Evolutionary conservation across 1,140 invertebrate species (phyloP).

Genomic region (Thrips palmi): DNA sequence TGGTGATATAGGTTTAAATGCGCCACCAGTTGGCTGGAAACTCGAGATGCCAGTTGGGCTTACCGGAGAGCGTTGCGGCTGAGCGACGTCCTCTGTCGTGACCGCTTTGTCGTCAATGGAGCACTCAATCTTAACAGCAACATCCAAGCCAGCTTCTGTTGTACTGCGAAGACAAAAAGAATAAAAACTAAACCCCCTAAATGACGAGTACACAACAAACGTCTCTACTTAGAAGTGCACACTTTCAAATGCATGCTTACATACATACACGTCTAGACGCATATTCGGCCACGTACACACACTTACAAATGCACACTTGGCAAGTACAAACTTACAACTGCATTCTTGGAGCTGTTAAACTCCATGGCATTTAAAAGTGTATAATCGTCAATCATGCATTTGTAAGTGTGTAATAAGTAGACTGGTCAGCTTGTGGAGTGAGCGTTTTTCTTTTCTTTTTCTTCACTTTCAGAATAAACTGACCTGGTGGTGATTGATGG

Average conservation of each 20-base stretch:
- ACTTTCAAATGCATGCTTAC: too few relatives aligned
- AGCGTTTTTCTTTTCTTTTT: background rate
- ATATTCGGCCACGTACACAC: too few relatives aligned
- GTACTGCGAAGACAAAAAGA: slow-evolving; percentile 1
- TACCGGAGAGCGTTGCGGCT: slow-evolving; percentile 45
- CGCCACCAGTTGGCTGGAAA: slow-evolving; percentile 66
- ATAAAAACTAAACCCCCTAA: too few relatives aligned
- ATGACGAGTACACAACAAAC: too few relatives aligned
- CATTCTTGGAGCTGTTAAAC: too few relatives aligned
- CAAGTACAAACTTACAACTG: too few relatives aligned
- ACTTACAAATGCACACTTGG: too few relatives aligned
- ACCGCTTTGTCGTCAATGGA: slow-evolving; percentile 7
- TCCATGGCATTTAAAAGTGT: too few relatives aligned
- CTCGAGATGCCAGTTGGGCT: slow-evolving; percentile 60
- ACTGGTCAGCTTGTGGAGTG: background rate
- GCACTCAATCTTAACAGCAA: slow-evolving; percentile 1
- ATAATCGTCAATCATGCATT: too few relatives aligned
- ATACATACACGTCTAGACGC: too few relatives aligned
- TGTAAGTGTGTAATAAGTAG: background rate
- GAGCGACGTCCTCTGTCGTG: slow-evolving; percentile 24
- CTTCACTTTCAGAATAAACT: too few relatives aligned
- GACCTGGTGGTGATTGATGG: slow-evolving; percentile 67
- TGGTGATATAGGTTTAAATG: slow-evolving; percentile 58
- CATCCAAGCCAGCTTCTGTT: slow-evolving; percentile 2
- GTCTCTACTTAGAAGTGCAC: too few relatives aligned